Conservation (phyloP, 2,888 invertebrate genomes). For the Agrenia bidenticulata region DNA sequence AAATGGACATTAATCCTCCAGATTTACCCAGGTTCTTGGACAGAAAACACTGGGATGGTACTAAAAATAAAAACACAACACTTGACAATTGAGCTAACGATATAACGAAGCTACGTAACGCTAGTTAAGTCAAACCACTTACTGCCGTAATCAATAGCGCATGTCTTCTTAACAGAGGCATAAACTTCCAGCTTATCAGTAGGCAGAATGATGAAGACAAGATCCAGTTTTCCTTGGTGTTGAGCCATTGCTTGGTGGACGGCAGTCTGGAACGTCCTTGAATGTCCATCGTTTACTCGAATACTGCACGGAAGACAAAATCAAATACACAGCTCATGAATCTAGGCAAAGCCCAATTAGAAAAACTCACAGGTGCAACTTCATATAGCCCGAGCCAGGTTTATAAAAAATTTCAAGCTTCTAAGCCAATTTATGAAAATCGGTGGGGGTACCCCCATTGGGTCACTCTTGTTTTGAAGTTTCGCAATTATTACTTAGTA, state of each 20-base stretch:
- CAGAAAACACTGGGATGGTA: constrained; percentile 59
- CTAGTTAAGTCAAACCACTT: constrained; percentile 18
- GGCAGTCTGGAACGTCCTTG: constrained; percentile 18
- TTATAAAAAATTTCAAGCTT: too few relatives aligned
- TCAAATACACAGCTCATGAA: too few relatives aligned
- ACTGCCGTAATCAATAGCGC: constrained; percentile 47
- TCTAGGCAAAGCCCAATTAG: too few relatives aligned
- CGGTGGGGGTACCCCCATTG: too few relatives aligned
- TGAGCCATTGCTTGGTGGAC: constrained; percentile 26
- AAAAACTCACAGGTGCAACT: too few relatives aligned
- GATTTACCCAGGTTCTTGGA: constrained; percentile 55
- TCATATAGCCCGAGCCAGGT: too few relatives aligned
- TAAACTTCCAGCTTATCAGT: constrained; percentile 60
- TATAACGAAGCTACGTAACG: neutral
- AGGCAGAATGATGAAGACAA: constrained; percentile 58
- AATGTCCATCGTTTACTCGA: neutral
- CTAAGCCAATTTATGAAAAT: too few relatives aligned
- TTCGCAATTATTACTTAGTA: too few relatives aligned
- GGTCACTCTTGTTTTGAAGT: too few relatives aligned
- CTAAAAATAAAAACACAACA: constrained; percentile 55
- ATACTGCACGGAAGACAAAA: neutral
- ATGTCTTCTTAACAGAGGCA: constrained; percentile 60
- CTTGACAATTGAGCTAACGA: neutral
- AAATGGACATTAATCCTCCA: constrained; percentile 29
- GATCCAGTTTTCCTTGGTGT: constrained; percentile 53